Percentiles rank a stretch among this genome's conserved stretches.
Evolutionary conservation across 2,797 vertebrate genomes (phyloP).

Genomic region (Hydrophis major): DNA sequence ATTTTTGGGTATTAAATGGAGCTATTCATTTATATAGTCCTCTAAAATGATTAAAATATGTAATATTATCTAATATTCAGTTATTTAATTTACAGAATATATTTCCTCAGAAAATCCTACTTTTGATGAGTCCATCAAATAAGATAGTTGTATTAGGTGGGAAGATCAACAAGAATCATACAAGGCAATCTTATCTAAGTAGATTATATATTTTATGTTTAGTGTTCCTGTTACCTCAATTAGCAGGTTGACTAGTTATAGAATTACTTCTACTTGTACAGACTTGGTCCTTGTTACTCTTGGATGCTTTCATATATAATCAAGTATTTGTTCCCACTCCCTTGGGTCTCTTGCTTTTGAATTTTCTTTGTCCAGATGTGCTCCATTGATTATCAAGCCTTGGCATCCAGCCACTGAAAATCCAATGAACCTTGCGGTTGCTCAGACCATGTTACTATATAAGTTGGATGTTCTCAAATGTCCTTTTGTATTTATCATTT

Average conservation of each 20-base stretch:
- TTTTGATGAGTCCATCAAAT: background rate
- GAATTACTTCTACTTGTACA: conserved; percentile 52
- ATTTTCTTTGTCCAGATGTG: background rate
- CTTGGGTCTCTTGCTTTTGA: background rate
- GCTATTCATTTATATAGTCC: background rate
- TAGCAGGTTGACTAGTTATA: conserved; percentile 23
- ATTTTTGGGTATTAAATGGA: background rate
- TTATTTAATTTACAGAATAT: background rate
- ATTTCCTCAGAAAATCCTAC: background rate
- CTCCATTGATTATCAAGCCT: background rate
- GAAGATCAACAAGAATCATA: background rate
- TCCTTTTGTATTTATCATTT: conserved; percentile 1
- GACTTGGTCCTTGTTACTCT: conserved; percentile 28
- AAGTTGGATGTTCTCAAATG: background rate
- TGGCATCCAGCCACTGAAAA: accelerated
- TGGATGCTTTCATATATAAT: conserved; percentile 13
- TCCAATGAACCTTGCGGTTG: background rate
- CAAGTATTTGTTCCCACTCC: conserved; percentile 9
- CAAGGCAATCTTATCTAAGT: background rate
- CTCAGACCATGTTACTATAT: conserved; percentile 16
- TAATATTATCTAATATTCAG: background rate
- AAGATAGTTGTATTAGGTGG: background rate
- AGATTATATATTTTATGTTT: conserved; percentile 18
- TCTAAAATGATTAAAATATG: background rate
- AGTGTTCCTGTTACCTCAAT: conserved; percentile 20